phyloP scores from a whole-genome alignment of 2,113 vertebrate species.

The Amblyornis subalaris region DNA sequence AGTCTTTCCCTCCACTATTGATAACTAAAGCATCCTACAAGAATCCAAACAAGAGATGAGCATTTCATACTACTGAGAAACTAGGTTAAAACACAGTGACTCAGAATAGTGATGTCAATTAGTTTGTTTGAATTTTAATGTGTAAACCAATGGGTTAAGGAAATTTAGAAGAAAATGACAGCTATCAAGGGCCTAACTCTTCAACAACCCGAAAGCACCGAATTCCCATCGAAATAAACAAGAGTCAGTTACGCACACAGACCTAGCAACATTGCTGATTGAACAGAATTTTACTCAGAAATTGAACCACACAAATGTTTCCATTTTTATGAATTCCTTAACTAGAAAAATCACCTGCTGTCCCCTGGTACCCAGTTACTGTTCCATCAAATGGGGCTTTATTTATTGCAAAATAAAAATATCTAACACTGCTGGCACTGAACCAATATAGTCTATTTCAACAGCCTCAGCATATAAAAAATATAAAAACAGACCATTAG shows the following conservation, averaged over 20 bases:
- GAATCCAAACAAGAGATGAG: neutral
- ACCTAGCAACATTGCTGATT: neutral
- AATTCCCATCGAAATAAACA: neutral
- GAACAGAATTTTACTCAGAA: neutral
- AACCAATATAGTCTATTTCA: neutral
- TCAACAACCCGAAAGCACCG: neutral
- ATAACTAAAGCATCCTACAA: neutral
- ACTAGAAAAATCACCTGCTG: neutral
- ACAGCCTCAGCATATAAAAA: neutral
- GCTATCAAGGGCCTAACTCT: neutral
- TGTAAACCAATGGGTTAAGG: neutral
- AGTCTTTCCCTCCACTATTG: neutral
- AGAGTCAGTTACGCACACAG: rapidly evolving
- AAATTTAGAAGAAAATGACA: neutral
- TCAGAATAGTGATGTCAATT: neutral
- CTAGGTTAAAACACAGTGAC: neutral
- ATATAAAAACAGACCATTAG: neutral
- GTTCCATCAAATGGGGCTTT: neutral
- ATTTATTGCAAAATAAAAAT: neutral
- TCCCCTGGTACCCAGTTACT: neutral
- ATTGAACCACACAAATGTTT: neutral
- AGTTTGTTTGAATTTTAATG: neutral
- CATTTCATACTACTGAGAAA: neutral
- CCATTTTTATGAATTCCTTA: neutral
- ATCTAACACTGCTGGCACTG: neutral